These are phyloP conservation scores for Telmatherina bonti DNA, from an alignment of 2,797 vertebrate species.

Conservation along the genomic window DNA sequence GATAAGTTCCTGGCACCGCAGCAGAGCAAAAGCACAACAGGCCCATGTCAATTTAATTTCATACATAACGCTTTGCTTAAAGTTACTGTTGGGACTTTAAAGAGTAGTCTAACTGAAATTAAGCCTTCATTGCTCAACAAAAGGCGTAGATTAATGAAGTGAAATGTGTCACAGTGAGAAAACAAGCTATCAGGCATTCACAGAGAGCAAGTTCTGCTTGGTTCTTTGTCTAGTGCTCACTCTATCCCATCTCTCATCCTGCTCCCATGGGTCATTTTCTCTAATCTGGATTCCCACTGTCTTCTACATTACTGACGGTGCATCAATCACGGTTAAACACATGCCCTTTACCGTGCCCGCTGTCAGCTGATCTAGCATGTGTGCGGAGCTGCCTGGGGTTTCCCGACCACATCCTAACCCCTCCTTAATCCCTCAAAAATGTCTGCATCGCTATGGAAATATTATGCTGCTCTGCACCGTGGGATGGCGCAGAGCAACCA, in stretches of 20 bases:
- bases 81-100: slow-evolving; percentile 32
- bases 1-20: slow-evolving; percentile 23
- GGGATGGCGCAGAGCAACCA: slow-evolving; percentile 40
- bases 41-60: slow-evolving; percentile 31
- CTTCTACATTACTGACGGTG: slow-evolving; percentile 66
- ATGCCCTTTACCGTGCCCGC: slow-evolving; percentile 47
- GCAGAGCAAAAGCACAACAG: slow-evolving; percentile 8
- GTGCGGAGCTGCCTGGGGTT: slow-evolving; percentile 41
- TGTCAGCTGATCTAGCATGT: slow-evolving; percentile 45
- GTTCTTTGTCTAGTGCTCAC: slow-evolving; percentile 14
- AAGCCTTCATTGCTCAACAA: slow-evolving; percentile 60
- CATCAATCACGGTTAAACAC: slow-evolving; percentile 74
- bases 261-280: slow-evolving; percentile 63
- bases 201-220: slow-evolving; percentile 53
- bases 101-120: slow-evolving; percentile 41
- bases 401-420: slow-evolving; percentile 51
- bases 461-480: slow-evolving; percentile 44
- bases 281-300: slow-evolving; percentile 77
- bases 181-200: slow-evolving; percentile 65
- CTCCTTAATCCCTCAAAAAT: slow-evolving; percentile 65
- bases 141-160: slow-evolving; percentile 49
- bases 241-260: slow-evolving; percentile 50
- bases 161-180: slow-evolving; percentile 57
- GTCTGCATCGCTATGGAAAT: slow-evolving; percentile 57
- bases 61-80: slow-evolving; percentile 16